Percentiles rank a stretch among this genome's conserved stretches.
Conservation (phyloP, 2,797 vertebrate species). For the Taenioides sp. region DNA sequence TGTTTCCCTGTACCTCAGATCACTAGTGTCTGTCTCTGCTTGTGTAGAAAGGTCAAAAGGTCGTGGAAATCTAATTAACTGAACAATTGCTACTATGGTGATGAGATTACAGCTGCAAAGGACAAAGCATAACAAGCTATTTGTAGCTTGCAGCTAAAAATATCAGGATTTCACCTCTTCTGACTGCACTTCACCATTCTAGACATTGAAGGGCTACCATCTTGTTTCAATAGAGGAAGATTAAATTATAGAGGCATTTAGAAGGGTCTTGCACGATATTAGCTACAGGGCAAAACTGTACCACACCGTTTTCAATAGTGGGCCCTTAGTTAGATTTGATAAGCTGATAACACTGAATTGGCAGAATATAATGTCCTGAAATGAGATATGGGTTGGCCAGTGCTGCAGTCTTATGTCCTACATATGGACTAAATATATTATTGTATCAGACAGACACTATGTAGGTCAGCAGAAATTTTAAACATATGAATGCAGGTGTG, state of each 20-base stretch:
- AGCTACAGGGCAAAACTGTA: conserved; percentile 24
- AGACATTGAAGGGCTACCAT: conserved; percentile 14
- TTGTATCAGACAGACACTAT: background rate
- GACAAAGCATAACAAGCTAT: background rate
- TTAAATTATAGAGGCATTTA: conserved; percentile 43
- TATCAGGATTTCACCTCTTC: conserved; percentile 12
- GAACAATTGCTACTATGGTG: background rate
- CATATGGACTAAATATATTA: background rate
- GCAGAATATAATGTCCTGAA: background rate
- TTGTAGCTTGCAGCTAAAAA: background rate
- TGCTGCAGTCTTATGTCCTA: background rate
- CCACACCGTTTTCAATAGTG: conserved; percentile 10
- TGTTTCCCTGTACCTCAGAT: conserved; percentile 32
- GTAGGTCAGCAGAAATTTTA: background rate
- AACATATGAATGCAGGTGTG: background rate
- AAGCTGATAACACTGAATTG: background rate
- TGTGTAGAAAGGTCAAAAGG: conserved; percentile 25
- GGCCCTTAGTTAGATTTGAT: background rate
- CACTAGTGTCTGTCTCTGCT: conserved; percentile 28
- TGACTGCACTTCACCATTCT: conserved; percentile 9
- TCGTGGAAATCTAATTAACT: conserved; percentile 16
- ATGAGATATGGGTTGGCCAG: background rate
- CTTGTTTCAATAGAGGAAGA: conserved; percentile 41
- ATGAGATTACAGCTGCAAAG: conserved; percentile 6
- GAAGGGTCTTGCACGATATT: conserved; percentile 24